Evolutionary conservation across 2,113 vertebrate species (phyloP), one percentile per base, ranked within the genome.

Genomic region (Cinclus mexicanus): DNA sequence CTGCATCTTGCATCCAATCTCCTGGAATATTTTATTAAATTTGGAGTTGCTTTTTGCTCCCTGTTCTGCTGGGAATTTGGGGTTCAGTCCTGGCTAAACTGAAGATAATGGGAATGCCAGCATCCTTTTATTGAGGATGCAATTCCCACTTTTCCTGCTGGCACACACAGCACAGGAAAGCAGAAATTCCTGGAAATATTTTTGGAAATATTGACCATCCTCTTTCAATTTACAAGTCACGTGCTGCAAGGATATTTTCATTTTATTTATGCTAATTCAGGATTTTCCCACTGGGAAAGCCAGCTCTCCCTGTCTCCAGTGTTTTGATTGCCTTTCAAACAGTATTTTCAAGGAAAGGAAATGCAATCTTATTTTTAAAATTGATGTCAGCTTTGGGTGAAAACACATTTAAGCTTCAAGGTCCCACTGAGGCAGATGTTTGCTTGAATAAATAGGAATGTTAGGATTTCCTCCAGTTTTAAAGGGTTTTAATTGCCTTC

Each of bases 401-500:
- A 89, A 70, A 41, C 83, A 85, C 23, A 19, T 78, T 85, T 39
- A 33, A 64, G 84, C 94, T 94, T 83, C 33, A 6, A 72, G 91
- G 91, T 94, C 35, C n/a, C 41, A 14, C 64, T 22, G 93, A 94
- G 95, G 93, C 87, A 64, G 72, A 87, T 87, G 89, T 95, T 97
- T 97, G 94, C 96, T 96, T 37, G 53, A 91, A 56, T 86, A 70
- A 96, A 95, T 57, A 78, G 94, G 97, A 97, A 95, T 55, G 72
- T 97, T 92, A 95, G 94, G 92, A 37, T 94, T 96, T 88, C 90
- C 70, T 92, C 90, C 83, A 26, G 47, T 67, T 96, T 95, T 70
- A 94, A 97, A 84, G 94, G 92, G 50, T 84, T 96, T 96, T 97
- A 97, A 97, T 97, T 97, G 94, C 90, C 85, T 96, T 96, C 77